phyloP scores from a whole-genome alignment of 2,888 invertebrate genomes.

The Leptarthrus brevirostris region DNA sequence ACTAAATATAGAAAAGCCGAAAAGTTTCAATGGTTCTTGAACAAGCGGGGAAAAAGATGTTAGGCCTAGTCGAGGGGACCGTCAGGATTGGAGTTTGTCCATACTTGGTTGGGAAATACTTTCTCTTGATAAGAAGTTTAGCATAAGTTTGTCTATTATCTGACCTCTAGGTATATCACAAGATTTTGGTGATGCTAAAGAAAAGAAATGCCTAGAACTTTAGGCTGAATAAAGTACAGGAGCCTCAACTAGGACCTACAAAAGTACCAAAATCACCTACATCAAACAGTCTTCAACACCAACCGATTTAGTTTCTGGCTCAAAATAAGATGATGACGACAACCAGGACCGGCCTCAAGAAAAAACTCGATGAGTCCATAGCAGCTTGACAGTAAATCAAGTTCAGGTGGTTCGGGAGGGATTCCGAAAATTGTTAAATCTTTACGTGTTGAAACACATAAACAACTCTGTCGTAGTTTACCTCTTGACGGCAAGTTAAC shows the following conservation, averaged over 20 bases:
- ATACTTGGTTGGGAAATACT: slow-evolving; percentile 72
- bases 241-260: slow-evolving; percentile 65
- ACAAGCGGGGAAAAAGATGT: slow-evolving; percentile 81
- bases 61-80: slow-evolving; percentile 69
- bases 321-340: slow-evolving; percentile 66
- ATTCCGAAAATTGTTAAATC: slow-evolving; percentile 69
- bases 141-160: slow-evolving; percentile 82
- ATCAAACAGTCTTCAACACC: slow-evolving; percentile 71
- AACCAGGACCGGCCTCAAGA: slow-evolving; percentile 67
- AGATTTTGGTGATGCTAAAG: slow-evolving; percentile 75
- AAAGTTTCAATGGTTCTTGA: slow-evolving; percentile 85
- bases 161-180: slow-evolving; percentile 82
- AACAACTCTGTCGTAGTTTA: slow-evolving; percentile 69
- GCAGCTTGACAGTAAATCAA: slow-evolving; percentile 72
- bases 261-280: slow-evolving; percentile 68
- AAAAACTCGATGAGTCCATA: slow-evolving; percentile 67
- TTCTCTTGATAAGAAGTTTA: slow-evolving; percentile 78
- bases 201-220: slow-evolving; percentile 70
- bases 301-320: slow-evolving; percentile 73
- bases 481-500: slow-evolving; percentile 64
- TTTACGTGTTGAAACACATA: slow-evolving; percentile 60
- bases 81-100: slow-evolving; percentile 69
- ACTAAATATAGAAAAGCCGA: slow-evolving; percentile 76
- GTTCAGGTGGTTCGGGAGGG: slow-evolving; percentile 71
- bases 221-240: slow-evolving; percentile 70